Conservation (phyloP, 2,888 invertebrate species). For the Diarsia rubi region DNA sequence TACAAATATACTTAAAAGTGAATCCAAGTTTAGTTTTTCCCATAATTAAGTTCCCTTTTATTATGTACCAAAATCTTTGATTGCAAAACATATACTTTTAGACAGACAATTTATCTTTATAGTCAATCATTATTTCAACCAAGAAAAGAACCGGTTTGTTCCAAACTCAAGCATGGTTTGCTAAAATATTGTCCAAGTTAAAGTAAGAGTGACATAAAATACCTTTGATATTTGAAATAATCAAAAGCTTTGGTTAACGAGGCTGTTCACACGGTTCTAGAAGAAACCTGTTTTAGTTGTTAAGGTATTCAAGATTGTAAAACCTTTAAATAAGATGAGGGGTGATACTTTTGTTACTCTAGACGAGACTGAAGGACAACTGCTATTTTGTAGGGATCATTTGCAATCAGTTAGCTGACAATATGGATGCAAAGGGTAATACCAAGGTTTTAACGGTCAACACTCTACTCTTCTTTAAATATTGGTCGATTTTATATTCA, state of each 20-base stretch:
- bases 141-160: slow-evolving; percentile 21
- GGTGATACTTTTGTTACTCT: slow-evolving; percentile 1
- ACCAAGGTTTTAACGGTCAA: not conserved
- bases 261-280: slow-evolving; percentile 26
- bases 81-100: not conserved
- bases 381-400: not conserved
- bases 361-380: not conserved
- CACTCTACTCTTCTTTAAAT: not conserved
- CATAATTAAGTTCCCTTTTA: no score
- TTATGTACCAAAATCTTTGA: not conserved
- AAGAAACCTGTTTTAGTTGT: slow-evolving; percentile 23
- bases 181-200: slow-evolving; percentile 21
- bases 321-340: not conserved
- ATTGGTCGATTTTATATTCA: not conserved
- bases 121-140: not conserved
- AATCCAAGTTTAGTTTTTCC: no score
- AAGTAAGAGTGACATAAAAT: slow-evolving; percentile 22
- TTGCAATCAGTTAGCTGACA: not conserved
- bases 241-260: slow-evolving; percentile 33
- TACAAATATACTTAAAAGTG: no score
- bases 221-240: slow-evolving; percentile 44
- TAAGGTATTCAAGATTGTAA: slow-evolving; percentile 16
- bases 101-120: not conserved
- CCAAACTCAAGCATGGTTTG: not conserved
- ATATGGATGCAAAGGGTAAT: not conserved